A percentile compares a stretch with the other conserved stretches of the same genome.
Conservation (phyloP, 2,888 invertebrate species). For the Lepidochitona cinerea region DNA sequence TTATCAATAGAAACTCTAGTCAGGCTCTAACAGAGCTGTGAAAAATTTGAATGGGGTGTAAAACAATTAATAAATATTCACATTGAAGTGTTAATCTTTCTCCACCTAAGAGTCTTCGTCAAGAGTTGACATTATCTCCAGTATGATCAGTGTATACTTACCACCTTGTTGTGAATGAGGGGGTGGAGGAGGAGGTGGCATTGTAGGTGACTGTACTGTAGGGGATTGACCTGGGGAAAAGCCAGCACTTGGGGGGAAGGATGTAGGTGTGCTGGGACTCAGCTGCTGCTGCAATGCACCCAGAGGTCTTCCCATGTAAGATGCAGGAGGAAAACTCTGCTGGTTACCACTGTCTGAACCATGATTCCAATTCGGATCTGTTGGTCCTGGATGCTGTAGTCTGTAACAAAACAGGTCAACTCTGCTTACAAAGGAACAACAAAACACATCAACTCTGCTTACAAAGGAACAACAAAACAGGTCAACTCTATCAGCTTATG, state of each 20-base stretch:
- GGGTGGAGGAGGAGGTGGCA: slow-evolving; percentile 71
- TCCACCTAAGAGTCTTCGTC: not conserved
- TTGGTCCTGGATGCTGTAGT: not conserved
- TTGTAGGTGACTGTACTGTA: slow-evolving; percentile 22
- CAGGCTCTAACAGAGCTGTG: too few species aligned
- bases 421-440: too few species aligned
- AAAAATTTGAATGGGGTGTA: too few species aligned
- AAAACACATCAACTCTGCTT: too few species aligned
- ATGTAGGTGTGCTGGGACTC: slow-evolving; percentile 41
- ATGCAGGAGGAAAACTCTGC: not conserved
- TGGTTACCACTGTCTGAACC: not conserved
- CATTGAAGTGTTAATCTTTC: not conserved
- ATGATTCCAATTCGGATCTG: not conserved
- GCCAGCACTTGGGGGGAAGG: slow-evolving; percentile 9
- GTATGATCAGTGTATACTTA: not conserved
- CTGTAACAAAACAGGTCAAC: too few species aligned
- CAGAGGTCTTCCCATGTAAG: slow-evolving; percentile 20
- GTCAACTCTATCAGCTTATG: too few species aligned
- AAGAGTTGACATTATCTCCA: not conserved
- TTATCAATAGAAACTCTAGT: too few species aligned
- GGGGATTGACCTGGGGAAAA: slow-evolving; percentile 13
- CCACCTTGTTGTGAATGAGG: slow-evolving; percentile 62
- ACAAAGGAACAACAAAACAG: too few species aligned
- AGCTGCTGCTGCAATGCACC: slow-evolving; percentile 34
- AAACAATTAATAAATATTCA: not conserved